phyloP scores from a whole-genome alignment of 2,113 vertebrate species.

The Archilochus colubris region DNA sequence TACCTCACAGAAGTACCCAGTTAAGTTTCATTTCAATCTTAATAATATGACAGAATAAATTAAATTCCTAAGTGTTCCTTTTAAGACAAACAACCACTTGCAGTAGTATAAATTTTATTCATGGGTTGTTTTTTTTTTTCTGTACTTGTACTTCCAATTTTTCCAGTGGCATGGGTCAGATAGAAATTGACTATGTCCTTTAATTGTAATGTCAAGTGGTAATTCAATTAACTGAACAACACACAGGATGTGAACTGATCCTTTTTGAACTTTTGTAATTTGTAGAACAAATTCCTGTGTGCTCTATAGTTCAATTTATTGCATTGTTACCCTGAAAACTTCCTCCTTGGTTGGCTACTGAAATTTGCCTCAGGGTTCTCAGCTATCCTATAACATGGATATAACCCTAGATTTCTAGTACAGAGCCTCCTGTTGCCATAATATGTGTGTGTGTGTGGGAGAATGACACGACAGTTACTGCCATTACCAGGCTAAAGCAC shows the following conservation, averaged over 20 bases:
- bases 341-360: neutral
- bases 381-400: neutral
- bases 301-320: neutral
- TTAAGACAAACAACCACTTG: neutral
- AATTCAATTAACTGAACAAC: slow-evolving; percentile 24
- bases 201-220: slow-evolving; percentile 14
- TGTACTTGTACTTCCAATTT: neutral
- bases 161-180: neutral
- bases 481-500: neutral
- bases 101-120: neutral
- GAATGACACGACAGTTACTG: too few species aligned
- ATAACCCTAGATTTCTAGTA: neutral
- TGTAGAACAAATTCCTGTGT: neutral
- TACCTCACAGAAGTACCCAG: neutral
- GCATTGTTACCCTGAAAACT: neutral
- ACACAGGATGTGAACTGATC: neutral
- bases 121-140: neutral
- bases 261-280: neutral
- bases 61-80: neutral
- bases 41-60: neutral
- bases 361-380: neutral
- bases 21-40: neutral
- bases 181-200: slow-evolving; percentile 1
- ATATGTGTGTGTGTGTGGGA: neutral
- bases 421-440: neutral